Percentiles rank a stretch among this genome's conserved stretches.
Evolutionary conservation across 2,888 invertebrate species (phyloP).

Genomic region (Seladonia tumulorum): DNA sequence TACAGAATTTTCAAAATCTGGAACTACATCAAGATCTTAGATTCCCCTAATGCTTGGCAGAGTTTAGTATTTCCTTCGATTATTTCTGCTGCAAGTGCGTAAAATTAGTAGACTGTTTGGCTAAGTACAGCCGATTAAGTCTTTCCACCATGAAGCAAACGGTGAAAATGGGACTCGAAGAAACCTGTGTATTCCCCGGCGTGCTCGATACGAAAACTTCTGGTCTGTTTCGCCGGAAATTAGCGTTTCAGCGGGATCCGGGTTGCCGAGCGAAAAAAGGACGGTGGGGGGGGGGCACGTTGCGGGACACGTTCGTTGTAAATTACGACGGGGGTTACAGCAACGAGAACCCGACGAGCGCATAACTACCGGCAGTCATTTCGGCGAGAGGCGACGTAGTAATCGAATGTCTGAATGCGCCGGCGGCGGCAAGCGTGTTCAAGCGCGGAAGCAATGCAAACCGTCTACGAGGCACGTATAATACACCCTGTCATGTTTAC

Average conservation of each 20-base stretch:
- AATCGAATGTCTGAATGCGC: constrained; percentile 39
- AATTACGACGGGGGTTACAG: constrained; percentile 19
- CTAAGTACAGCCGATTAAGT: not conserved
- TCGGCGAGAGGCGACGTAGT: constrained; percentile 23
- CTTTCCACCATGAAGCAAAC: not conserved
- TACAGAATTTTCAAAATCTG: not conserved
- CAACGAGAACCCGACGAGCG: constrained; percentile 22
- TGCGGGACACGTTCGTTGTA: not conserved
- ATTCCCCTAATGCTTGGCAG: not conserved
- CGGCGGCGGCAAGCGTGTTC: constrained; percentile 10
- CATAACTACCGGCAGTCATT: constrained; percentile 22
- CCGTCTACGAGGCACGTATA: constrained; percentile 30
- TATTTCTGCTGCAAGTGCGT: not conserved
- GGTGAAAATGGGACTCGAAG: not conserved
- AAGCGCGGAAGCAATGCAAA: constrained; percentile 14
- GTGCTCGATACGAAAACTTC: not conserved
- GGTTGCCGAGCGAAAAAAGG: not conserved
- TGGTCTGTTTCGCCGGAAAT: not conserved
- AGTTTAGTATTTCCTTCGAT: not conserved
- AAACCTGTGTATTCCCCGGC: not conserved
- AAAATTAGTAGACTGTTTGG: not conserved
- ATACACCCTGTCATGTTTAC: constrained; percentile 53
- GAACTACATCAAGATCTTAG: too few species aligned
- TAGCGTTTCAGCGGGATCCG: not conserved
- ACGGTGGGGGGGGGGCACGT: not conserved